These are phyloP conservation scores for Paramuricea clavata DNA, from an alignment of 92 coral and sea anemone genomes.

Conservation along the genomic window DNA sequence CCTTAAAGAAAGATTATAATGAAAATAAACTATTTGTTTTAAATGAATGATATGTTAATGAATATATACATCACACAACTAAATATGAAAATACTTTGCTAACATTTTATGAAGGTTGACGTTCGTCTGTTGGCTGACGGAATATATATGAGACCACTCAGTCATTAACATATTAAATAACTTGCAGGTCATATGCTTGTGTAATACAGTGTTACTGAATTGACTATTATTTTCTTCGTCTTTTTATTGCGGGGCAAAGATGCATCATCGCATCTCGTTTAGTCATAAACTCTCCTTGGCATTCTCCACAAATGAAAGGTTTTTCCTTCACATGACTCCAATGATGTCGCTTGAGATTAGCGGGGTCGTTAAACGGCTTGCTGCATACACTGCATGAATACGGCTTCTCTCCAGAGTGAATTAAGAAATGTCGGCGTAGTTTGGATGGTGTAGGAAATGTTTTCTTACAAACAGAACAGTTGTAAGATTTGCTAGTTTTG, in stretches of 20 bases:
- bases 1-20: not conserved
- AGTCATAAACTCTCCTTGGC: constrained; percentile 39
- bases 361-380: constrained; percentile 50
- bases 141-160: not conserved
- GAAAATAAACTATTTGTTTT: not conserved
- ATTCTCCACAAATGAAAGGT: constrained; percentile 43
- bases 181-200: not conserved
- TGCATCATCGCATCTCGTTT: constrained; percentile 55
- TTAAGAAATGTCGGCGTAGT: constrained; percentile 45
- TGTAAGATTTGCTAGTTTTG: not conserved
- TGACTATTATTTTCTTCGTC: constrained; percentile 11
- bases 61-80: not conserved
- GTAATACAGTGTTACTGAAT: not conserved
- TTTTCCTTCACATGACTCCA: constrained; percentile 52
- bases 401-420: constrained; percentile 51
- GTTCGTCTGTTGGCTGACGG: no score
- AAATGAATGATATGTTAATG: not conserved
- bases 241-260: constrained; percentile 35
- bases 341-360: constrained; percentile 49
- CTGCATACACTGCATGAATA: constrained; percentile 43
- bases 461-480: constrained; percentile 19
- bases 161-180: constrained; percentile 7
- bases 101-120: not conserved
- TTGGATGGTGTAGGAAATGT: constrained; percentile 49
- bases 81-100: not conserved